Conservation (phyloP, 2,797 vertebrate species). For the Okamejei kenojei region DNA sequence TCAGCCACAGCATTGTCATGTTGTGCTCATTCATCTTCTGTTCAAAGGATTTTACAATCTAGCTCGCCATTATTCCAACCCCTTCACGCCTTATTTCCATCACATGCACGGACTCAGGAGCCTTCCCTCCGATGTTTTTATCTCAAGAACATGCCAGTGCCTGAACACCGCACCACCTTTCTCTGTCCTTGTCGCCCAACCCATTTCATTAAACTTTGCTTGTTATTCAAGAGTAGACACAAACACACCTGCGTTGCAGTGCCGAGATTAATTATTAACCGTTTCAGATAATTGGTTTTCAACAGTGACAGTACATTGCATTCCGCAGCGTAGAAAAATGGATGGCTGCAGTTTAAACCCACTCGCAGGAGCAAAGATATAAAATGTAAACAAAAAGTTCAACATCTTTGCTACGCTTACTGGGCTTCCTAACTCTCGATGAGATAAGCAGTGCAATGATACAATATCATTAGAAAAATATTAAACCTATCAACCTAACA, state of each 20-base stretch:
- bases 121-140: constrained; percentile 46
- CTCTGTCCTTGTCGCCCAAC: constrained; percentile 55
- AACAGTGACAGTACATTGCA: background rate
- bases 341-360: background rate
- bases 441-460: background rate
- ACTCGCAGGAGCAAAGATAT: background rate
- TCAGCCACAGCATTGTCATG: constrained; percentile 80
- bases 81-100: constrained; percentile 74
- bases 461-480: background rate
- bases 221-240: background rate
- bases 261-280: background rate
- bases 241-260: background rate
- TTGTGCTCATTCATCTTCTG: constrained; percentile 68
- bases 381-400: background rate
- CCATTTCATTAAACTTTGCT: constrained; percentile 9
- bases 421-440: background rate
- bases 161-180: constrained; percentile 47
- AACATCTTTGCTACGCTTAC: background rate
- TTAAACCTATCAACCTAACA: background rate
- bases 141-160: background rate
- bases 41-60: constrained; percentile 66
- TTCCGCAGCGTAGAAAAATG: too few species aligned
- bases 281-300: background rate
- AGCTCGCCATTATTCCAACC: constrained; percentile 69
- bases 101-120: constrained; percentile 53